Percentiles rank a stretch among this genome's conserved stretches.
Conservation (phyloP, 2,888 invertebrate species). For the Microchrysa polita region DNA sequence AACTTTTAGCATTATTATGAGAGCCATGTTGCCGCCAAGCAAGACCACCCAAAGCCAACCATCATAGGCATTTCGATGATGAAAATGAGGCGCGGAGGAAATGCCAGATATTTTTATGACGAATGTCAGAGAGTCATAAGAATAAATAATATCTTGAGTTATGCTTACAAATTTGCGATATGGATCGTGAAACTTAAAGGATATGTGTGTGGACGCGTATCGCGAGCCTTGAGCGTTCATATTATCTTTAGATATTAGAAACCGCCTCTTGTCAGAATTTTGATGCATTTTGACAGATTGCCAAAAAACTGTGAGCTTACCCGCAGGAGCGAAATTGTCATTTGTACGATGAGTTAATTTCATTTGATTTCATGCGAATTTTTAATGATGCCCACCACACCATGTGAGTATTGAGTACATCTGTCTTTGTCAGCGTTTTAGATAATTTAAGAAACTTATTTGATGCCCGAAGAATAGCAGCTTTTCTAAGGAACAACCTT, state of each 20-base stretch:
- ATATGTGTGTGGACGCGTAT: not conserved
- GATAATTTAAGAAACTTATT: not conserved
- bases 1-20: not conserved
- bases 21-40: not conserved
- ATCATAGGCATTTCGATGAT: too few species aligned
- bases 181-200: too few species aligned
- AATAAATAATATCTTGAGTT: slow-evolving; percentile 12
- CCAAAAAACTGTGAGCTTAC: not conserved
- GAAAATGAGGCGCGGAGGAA: not conserved
- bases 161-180: not conserved
- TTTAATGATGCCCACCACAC: not conserved
- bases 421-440: not conserved
- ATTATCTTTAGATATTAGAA: not conserved
- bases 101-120: slow-evolving; percentile 2
- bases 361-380: not conserved
- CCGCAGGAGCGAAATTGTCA: slow-evolving; percentile 10
- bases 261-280: not conserved
- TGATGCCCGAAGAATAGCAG: not conserved
- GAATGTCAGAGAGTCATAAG: not conserved
- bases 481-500: not conserved
- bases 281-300: slow-evolving; percentile 23
- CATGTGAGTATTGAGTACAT: too few species aligned
- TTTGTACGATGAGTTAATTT: not conserved
- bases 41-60: too few species aligned
- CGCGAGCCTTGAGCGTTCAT: not conserved